Evolutionary conservation across 2,113 vertebrate genomes (phyloP).

Genomic region (Mustela nigripes): DNA sequence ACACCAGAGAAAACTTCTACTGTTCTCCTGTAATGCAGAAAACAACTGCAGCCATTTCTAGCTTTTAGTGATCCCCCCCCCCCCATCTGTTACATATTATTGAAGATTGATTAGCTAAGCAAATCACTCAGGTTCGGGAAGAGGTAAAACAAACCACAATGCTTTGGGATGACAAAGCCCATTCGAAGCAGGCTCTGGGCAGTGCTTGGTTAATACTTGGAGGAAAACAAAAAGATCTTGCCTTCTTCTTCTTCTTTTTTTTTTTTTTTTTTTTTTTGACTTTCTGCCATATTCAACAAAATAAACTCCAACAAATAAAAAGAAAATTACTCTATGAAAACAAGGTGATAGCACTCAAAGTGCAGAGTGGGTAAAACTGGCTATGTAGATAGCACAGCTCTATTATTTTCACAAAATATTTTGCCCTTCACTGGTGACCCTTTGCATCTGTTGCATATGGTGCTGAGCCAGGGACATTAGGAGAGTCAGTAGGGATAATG

Average conservation of each 20-base stretch:
- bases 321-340: conserved; percentile 62
- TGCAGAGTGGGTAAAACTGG: conserved; percentile 53
- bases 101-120: conserved; percentile 64
- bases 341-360: conserved; percentile 40
- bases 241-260: neutral
- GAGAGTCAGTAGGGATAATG: conserved; percentile 80
- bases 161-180: neutral
- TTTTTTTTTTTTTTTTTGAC: neutral
- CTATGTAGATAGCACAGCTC: conserved; percentile 67
- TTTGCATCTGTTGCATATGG: conserved; percentile 81
- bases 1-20: neutral
- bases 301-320: conserved; percentile 66
- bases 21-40: neutral
- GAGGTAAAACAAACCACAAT: neutral
- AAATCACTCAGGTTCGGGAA: conserved; percentile 59
- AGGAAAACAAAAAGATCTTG: neutral
- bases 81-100: conserved; percentile 13
- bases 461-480: conserved; percentile 79
- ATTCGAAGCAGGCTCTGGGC: neutral
- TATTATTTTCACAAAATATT: conserved; percentile 79
- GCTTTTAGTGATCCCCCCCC: neutral
- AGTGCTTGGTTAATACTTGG: conserved; percentile 39
- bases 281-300: conserved; percentile 63
- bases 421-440: conserved; percentile 80
- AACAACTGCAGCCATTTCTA: conserved; percentile 62